These are phyloP conservation scores for Ctenochaetus hawaiiensis DNA, from an alignment of 2,797 vertebrate genomes.

Conservation along the genomic window DNA sequence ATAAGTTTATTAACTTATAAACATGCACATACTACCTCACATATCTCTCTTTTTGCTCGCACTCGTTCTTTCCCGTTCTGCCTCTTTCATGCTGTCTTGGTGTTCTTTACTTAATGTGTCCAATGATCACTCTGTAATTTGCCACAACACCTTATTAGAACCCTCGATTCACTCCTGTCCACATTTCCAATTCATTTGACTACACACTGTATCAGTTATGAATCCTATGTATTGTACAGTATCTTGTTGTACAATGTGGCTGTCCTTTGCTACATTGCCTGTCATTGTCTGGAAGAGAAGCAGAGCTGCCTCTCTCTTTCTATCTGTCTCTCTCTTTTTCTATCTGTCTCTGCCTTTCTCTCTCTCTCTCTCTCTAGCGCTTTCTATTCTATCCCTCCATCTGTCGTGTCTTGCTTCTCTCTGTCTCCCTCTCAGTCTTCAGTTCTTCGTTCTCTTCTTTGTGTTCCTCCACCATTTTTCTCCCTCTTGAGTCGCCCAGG, in stretches of 20 bases:
- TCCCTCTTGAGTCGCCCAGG: slow-evolving; percentile 85
- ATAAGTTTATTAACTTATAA: slow-evolving; percentile 86
- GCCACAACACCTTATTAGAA: slow-evolving; percentile 77
- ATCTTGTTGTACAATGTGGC: slow-evolving; percentile 85
- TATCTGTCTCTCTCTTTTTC: slow-evolving; percentile 46
- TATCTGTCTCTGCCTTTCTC: slow-evolving; percentile 49
- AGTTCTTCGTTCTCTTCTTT: slow-evolving; percentile 83
- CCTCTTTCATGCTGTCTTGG: slow-evolving; percentile 83
- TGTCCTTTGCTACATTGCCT: slow-evolving; percentile 85
- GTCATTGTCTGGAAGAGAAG: slow-evolving; percentile 86
- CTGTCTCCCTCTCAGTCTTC: slow-evolving; percentile 68
- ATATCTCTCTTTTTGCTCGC: slow-evolving; percentile 81
- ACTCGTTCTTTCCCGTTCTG: slow-evolving; percentile 76
- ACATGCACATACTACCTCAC: slow-evolving; percentile 86
- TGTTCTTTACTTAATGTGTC: slow-evolving; percentile 82
- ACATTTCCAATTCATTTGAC: slow-evolving; percentile 79
- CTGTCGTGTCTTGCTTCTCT: slow-evolving; percentile 64
- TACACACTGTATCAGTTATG: slow-evolving; percentile 83
- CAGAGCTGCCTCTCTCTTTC: slow-evolving; percentile 76
- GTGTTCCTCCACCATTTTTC: slow-evolving; percentile 79
- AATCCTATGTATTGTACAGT: slow-evolving; percentile 84
- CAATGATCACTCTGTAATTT: slow-evolving; percentile 79
- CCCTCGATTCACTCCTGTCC: slow-evolving; percentile 75
- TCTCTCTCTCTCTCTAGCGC: slow-evolving; percentile 39
- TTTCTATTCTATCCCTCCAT: slow-evolving; percentile 40